Conservation (phyloP, 2,797 vertebrate species). For the Pangasius larnaudii region DNA sequence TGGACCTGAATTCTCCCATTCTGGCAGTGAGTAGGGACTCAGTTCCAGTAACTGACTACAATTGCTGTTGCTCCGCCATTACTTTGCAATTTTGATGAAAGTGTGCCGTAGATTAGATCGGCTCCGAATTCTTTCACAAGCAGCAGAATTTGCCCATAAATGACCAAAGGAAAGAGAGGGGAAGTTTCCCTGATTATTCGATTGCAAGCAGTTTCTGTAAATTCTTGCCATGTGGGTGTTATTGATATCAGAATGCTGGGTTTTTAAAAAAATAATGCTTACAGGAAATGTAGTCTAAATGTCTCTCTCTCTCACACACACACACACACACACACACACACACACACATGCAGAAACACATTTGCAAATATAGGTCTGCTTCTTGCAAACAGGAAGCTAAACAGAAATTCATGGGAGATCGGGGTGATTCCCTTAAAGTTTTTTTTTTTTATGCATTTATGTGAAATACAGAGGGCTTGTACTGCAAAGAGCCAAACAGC, state of each 20-base stretch:
- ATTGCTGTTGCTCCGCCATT: slow-evolving; percentile 24
- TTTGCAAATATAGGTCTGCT: background rate
- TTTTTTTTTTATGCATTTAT: background rate
- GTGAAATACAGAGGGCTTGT: background rate
- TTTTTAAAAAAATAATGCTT: slow-evolving; percentile 9
- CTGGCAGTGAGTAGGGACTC: slow-evolving; percentile 11
- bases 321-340: background rate
- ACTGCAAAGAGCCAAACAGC: background rate
- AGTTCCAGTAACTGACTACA: slow-evolving; percentile 42
- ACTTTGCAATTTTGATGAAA: slow-evolving; percentile 41
- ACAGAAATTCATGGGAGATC: background rate
- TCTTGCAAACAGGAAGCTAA: slow-evolving; percentile 8
- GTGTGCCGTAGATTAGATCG: slow-evolving; percentile 40
- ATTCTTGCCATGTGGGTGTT: slow-evolving; percentile 43
- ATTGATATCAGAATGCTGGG: slow-evolving; percentile 27
- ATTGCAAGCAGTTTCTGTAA: slow-evolving; percentile 20
- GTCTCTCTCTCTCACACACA: slow-evolving; percentile 20
- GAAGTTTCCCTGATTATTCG: slow-evolving; percentile 31
- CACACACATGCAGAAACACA: background rate
- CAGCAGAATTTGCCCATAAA: slow-evolving; percentile 39
- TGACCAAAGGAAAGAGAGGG: slow-evolving; percentile 41
- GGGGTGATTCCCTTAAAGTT: background rate
- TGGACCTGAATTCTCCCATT: slow-evolving; percentile 18
- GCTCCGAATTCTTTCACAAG: slow-evolving; percentile 32
- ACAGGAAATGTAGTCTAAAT: slow-evolving; percentile 37